Evolutionary conservation across 2,797 vertebrate genomes (phyloP), one percentile per base, ranked within the genome.

Genomic region (Hoplostethus atlanticus): DNA sequence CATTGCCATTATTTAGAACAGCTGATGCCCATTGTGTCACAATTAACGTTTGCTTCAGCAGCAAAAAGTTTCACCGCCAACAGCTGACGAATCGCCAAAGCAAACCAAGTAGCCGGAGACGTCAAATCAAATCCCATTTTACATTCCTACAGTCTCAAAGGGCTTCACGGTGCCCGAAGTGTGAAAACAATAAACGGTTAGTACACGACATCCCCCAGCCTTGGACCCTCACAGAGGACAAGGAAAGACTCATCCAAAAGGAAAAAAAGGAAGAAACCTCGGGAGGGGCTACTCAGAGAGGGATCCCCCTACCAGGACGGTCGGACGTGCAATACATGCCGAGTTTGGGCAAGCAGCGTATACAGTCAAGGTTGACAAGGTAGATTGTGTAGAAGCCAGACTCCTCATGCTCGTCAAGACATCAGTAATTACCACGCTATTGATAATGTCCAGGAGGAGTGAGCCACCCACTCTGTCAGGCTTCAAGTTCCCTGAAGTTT

Each of bases 1-100:
- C 31, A 17, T 47, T 64, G 16, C 11, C 42, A 34, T 66, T 74
- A 70, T 81, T 72, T 73, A 57, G 67, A 59, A 56, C 17, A 40
- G 58, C 25, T 36, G 50, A 56, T 4, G n/a, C 47, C 51, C 5
- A 55, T 74, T 76, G 55, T 76, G 31, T 38, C 17, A 10, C 74
- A 73, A 76, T 77, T 66, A 81, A 70, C 12, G 31, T 77, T 64
- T 74, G 70, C 54, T 62, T 61, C 58, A 40, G 46, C 72, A 74
- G 79, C 69, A 55, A 3, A 76, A 83, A 77, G 25, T 82, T 70
- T 64, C 57, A 16, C 5, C 31, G 34, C 0, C 68, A 65, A n/a
- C 73, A 68, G 71, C 75, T 66, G 56, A 57, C 68, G 58, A 67
- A 44, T 36, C 60, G 52, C 31, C 64, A 48, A 64, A 68, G 53